Evolutionary conservation across 2,888 invertebrate species (phyloP), one percentile per base, ranked within the genome.

Genomic region (Bugulina stolonifera): DNA sequence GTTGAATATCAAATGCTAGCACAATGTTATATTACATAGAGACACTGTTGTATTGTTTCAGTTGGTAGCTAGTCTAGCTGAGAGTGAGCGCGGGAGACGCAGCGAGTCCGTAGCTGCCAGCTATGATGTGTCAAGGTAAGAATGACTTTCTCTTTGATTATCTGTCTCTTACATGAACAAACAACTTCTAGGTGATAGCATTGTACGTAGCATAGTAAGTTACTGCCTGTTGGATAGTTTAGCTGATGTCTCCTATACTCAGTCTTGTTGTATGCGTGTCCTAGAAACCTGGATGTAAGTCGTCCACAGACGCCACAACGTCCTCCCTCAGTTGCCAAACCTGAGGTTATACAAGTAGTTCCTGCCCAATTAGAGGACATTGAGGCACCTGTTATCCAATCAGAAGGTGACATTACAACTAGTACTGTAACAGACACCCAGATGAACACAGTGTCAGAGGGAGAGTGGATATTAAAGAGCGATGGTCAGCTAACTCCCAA

Each of bases 371-470:
- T 25, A n/a, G 22, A 22, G 5, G 25, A 25, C 5, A 3, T n/a
- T 57, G 25, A 14, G 3, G 14, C 64, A 25, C 64, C 64, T 64
- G 25, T 32, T 32, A 32, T 22, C 64, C 64, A 64, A 64, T 64
- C 64, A 34, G 64, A 64, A 32, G 29, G 29, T 32, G 55, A 18
- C n/a, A 32, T 22, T 27, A 29, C 64, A 27, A 10, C 34, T n/a
- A 25, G 25, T n/a, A 55, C 55, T 23, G 29, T 64, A 14, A 64
- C 64, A 27, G 64, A 64, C 14, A 64, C 64, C 18, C 64, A 64
- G 64, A 64, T 64, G 64, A 64, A 64, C 34, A 64, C 64, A 14
- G 64, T 64, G 29, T 64, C 64, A 64, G 64, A 64, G 18, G 64
- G 64, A 32, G 64, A 64, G 34, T 64, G 64, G 64, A 5, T 64